Evolutionary conservation across 1,140 invertebrate species (phyloP).

Genomic region (Heliothis virescens): DNA sequence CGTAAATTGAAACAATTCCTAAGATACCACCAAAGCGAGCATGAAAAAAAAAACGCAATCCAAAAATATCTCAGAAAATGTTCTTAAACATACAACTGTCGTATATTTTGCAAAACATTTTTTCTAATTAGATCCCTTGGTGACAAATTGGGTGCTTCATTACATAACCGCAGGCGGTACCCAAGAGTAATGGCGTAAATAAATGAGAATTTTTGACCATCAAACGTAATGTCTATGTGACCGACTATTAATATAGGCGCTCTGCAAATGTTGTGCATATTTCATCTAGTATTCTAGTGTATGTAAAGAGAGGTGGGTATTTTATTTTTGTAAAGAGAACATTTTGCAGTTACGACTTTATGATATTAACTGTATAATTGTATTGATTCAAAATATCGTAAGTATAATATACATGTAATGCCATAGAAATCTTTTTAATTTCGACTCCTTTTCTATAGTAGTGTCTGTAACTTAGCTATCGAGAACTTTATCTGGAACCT

Average conservation of each 20-base stretch:
- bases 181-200: slow-evolving; percentile 23
- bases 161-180: slow-evolving; percentile 11
- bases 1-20: no score
- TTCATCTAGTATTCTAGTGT: neutral
- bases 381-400: no score
- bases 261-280: neutral
- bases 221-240: neutral
- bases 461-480: no score
- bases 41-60: neutral
- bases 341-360: no score
- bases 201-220: slow-evolving; percentile 25
- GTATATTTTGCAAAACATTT: slow-evolving; percentile 28
- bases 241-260: neutral
- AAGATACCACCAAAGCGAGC: no score
- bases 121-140: slow-evolving; percentile 17
- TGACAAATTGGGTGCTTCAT: slow-evolving; percentile 42
- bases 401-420: no score
- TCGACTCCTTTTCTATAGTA: no score
- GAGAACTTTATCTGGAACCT: no score
- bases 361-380: no score
- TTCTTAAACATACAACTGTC: neutral
- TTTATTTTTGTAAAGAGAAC: no score
- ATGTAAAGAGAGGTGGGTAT: no score
- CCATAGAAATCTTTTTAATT: no score
- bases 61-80: neutral